A percentile compares a stretch with the other conserved stretches of the same genome.
These are phyloP conservation scores for Anhinga anhinga DNA, from an alignment of 2,113 vertebrate species.

Conservation along the genomic window DNA sequence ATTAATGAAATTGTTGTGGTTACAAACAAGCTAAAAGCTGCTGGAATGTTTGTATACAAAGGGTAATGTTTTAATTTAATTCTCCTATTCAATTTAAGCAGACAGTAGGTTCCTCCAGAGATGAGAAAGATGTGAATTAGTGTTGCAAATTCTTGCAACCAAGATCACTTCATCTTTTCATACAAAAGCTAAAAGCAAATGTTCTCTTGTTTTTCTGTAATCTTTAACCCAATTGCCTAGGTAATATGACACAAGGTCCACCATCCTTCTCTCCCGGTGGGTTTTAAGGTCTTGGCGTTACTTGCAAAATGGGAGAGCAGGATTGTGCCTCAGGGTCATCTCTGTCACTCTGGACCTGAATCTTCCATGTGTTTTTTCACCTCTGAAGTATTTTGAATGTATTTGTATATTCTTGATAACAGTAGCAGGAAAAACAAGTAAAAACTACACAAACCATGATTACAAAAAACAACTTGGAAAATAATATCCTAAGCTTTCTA, in stretches of 20 bases:
- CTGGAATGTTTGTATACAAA: background rate
- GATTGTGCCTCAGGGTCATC: background rate
- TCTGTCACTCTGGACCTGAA: background rate
- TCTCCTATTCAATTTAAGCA: background rate
- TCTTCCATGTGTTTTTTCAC: background rate
- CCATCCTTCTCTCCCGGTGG: accelerated
- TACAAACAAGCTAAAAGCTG: slow-evolving; percentile 18
- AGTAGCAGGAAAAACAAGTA: background rate
- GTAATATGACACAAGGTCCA: background rate
- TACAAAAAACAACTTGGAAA: background rate
- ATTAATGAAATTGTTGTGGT: background rate
- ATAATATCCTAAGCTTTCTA: background rate
- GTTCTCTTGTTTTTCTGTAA: slow-evolving; percentile 8
- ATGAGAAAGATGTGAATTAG: background rate
- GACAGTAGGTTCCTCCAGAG: background rate
- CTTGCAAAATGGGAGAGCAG: background rate
- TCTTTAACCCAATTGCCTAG: background rate
- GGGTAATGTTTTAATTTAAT: background rate
- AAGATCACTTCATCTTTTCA: slow-evolving; percentile 2
- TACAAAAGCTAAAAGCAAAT: background rate
- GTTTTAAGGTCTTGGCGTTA: background rate
- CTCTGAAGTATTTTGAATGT: background rate
- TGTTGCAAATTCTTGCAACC: slow-evolving; percentile 23
- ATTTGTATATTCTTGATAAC: background rate
- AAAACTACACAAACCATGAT: background rate